These are phyloP conservation scores for Phortica variegata DNA, from an alignment of 1,140 invertebrate genomes.

Conservation along the genomic window DNA sequence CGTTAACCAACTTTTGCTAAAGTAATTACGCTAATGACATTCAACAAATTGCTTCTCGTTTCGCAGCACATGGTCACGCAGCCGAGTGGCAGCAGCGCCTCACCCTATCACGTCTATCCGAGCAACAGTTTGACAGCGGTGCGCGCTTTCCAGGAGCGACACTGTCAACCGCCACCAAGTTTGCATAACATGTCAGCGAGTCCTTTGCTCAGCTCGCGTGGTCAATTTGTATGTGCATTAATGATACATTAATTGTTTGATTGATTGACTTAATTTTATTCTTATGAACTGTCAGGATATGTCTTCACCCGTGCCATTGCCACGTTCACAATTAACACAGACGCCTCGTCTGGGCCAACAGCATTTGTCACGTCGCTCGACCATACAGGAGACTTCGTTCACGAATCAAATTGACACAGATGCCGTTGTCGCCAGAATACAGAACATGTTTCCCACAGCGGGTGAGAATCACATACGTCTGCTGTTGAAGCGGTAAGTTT, in stretches of 20 bases:
- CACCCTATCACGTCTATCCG: slow-evolving; percentile 55
- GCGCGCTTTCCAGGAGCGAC: slow-evolving; percentile 49
- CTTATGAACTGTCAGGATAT: slow-evolving; percentile 33
- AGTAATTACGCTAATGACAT: slow-evolving; percentile 12
- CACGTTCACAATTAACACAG: slow-evolving; percentile 50
- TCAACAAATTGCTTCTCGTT: slow-evolving; percentile 1
- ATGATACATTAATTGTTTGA: neutral
- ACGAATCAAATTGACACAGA: slow-evolving; percentile 67
- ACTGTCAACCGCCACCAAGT: slow-evolving; percentile 28
- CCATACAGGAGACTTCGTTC: slow-evolving; percentile 69
- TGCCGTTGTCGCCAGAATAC: slow-evolving; percentile 76
- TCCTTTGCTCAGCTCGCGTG: slow-evolving; percentile 42
- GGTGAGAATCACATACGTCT: slow-evolving; percentile 84
- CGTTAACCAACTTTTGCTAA: too few species aligned
- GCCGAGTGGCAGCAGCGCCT: slow-evolving; percentile 15
- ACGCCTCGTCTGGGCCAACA: slow-evolving; percentile 56
- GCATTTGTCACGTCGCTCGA: slow-evolving; percentile 60
- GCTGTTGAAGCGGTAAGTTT: slow-evolving; percentile 80
- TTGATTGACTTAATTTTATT: slow-evolving; percentile 1
- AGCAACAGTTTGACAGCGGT: slow-evolving; percentile 51
- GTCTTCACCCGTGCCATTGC: slow-evolving; percentile 55
- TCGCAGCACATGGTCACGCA: slow-evolving; percentile 32
- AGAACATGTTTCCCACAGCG: slow-evolving; percentile 89
- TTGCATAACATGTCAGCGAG: slow-evolving; percentile 53
- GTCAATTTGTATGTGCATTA: slow-evolving; percentile 35